Percentiles rank a stretch among this genome's conserved stretches.
Conservation (phyloP, 2,888 invertebrate species). For the Cephus spinipes region DNA sequence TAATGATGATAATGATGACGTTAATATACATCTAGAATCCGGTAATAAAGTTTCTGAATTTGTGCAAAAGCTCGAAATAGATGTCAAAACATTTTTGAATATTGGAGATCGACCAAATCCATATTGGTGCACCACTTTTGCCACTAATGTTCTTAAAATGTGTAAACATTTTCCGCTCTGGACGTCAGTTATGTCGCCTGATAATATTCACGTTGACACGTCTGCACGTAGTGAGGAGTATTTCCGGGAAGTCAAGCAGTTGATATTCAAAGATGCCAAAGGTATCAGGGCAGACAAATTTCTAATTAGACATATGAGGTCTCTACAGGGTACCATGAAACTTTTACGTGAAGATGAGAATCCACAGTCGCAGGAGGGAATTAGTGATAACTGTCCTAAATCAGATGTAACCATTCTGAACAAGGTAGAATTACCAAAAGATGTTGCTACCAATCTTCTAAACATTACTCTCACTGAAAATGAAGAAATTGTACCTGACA, state of each 20-base stretch:
- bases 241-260: conserved; percentile 17
- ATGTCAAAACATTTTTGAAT: conserved; percentile 1
- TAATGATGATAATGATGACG: too few relatives aligned
- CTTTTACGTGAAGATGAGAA: conserved; percentile 9
- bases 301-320: conserved; percentile 16
- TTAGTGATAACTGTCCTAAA: too few relatives aligned
- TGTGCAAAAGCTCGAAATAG: conserved; percentile 4
- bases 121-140: conserved; percentile 19
- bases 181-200: conserved; percentile 7
- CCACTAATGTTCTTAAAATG: conserved; percentile 13
- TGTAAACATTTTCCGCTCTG: conserved; percentile 14
- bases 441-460: too few relatives aligned
- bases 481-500: too few relatives aligned
- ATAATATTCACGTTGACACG: conserved; percentile 5
- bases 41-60: neutral
- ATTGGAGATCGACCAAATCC: conserved; percentile 16
- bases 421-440: too few relatives aligned
- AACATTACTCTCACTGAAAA: too few relatives aligned
- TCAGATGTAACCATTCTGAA: too few relatives aligned
- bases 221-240: conserved; percentile 23
- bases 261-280: conserved; percentile 5
- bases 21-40: too few relatives aligned
- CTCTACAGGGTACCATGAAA: conserved; percentile 14
- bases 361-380: too few relatives aligned
- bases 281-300: conserved; percentile 15